These are phyloP conservation scores for Smithornis capensis DNA, from an alignment of 2,113 vertebrate genomes.

Conservation along the genomic window DNA sequence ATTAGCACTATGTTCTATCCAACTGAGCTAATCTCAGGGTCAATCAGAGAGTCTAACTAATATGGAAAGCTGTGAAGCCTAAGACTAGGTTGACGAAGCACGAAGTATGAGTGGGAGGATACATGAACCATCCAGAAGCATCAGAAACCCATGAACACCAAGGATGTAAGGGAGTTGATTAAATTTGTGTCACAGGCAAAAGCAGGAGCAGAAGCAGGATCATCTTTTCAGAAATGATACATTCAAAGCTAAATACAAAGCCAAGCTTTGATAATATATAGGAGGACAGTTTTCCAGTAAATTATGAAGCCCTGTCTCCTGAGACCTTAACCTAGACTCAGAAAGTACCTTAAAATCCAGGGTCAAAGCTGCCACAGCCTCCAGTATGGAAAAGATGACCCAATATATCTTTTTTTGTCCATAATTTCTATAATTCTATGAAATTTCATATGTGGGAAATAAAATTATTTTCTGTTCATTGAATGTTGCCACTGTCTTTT, in stretches of 20 bases:
- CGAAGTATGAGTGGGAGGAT: background rate
- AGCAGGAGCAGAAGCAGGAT: background rate
- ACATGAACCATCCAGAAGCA: background rate
- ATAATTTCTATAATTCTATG: conserved; percentile 25
- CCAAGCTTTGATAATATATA: background rate
- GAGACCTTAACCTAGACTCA: background rate
- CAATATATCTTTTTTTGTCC: conserved; percentile 5
- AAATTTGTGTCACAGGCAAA: background rate
- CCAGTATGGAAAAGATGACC: background rate
- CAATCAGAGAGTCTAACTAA: background rate
- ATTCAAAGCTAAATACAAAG: conserved; percentile 18
- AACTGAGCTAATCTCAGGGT: background rate
- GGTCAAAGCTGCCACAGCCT: background rate
- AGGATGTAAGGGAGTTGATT: background rate
- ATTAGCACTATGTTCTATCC: background rate
- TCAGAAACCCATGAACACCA: background rate
- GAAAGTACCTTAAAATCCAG: background rate
- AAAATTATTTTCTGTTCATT: conserved; percentile 15
- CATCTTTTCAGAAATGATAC: background rate
- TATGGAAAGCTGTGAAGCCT: background rate
- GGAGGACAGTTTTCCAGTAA: background rate
- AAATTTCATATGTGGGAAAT: conserved; percentile 42
- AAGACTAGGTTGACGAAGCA: background rate
- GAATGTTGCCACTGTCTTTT: background rate
- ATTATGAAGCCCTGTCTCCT: background rate